These are phyloP conservation scores for Pogonocherus hispidulus DNA, from an alignment of 2,888 invertebrate species.

Conservation along the genomic window DNA sequence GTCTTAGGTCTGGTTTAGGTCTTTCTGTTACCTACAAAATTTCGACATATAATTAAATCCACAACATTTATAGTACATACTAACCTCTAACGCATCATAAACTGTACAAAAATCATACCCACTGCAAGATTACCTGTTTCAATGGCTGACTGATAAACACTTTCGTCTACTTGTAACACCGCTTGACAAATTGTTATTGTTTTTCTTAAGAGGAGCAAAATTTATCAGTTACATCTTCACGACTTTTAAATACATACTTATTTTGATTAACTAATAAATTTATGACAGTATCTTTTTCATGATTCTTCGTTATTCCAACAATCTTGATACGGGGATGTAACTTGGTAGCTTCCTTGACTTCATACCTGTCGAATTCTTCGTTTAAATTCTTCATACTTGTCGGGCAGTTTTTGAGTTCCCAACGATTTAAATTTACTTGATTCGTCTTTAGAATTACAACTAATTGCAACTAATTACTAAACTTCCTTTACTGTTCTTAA, in stretches of 20 bases:
- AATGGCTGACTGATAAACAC: too few relatives aligned
- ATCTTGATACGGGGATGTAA: background rate
- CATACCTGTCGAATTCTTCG: background rate
- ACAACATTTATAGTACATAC: constrained; percentile 1
- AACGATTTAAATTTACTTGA: background rate
- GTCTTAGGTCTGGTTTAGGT: too few relatives aligned
- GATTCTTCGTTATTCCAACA: too few relatives aligned
- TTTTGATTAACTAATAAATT: background rate
- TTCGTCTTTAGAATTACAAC: background rate
- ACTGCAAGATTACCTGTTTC: background rate
- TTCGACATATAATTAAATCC: background rate
- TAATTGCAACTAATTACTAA: background rate
- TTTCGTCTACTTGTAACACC: background rate
- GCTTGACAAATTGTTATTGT: background rate
- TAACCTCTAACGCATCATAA: background rate
- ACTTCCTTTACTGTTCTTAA: too few relatives aligned
- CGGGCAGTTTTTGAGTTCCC: too few relatives aligned
- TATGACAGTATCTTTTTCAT: background rate
- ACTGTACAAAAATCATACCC: background rate
- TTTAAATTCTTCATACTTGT: too few relatives aligned
- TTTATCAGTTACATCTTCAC: background rate
- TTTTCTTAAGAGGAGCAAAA: background rate
- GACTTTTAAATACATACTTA: background rate
- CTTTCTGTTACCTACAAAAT: too few relatives aligned
- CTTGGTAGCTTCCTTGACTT: background rate